phyloP scores from a whole-genome alignment of 2,888 invertebrate species.

The Agrilus mali region DNA sequence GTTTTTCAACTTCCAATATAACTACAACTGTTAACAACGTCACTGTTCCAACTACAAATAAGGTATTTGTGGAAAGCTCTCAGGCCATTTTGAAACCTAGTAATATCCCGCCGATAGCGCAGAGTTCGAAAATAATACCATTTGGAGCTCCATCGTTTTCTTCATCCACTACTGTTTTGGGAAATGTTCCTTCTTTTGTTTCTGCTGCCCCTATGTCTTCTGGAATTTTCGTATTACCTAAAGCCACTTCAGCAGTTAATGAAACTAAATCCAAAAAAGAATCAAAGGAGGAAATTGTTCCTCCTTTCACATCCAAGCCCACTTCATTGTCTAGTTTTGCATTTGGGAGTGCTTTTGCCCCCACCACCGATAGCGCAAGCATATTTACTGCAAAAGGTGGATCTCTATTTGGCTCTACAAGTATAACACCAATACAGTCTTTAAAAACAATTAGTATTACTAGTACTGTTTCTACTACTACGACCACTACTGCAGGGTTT shows the following conservation, averaged over 20 bases:
- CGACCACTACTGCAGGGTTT: conserved; percentile 4
- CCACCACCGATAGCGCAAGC: conserved; percentile 5
- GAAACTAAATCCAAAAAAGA: background rate
- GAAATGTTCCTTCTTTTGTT: too few relatives aligned
- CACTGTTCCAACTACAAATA: too few relatives aligned
- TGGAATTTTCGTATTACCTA: background rate
- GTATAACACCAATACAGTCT: conserved; percentile 1
- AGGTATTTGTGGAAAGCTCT: too few relatives aligned
- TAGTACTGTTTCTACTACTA: conserved; percentile 3
- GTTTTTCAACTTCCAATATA: too few relatives aligned
- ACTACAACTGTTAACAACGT: too few relatives aligned
- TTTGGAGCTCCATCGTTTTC: too few relatives aligned
- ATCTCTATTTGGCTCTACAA: background rate
- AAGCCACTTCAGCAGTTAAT: background rate
- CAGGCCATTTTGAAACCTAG: too few relatives aligned
- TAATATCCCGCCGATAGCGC: too few relatives aligned
- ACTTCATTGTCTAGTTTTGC: background rate
- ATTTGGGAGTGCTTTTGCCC: background rate
- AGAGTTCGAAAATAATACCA: too few relatives aligned
- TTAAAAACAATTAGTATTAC: conserved; percentile 5
- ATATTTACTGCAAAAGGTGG: too few relatives aligned
- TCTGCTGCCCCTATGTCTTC: too few relatives aligned
- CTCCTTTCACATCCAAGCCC: background rate
- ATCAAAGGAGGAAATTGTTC: background rate
- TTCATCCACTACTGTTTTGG: too few relatives aligned